Percentiles rank a stretch among this genome's conserved stretches.
These are phyloP conservation scores for Aphodius sticticus DNA, from an alignment of 2,888 invertebrate species.

Conservation along the genomic window DNA sequence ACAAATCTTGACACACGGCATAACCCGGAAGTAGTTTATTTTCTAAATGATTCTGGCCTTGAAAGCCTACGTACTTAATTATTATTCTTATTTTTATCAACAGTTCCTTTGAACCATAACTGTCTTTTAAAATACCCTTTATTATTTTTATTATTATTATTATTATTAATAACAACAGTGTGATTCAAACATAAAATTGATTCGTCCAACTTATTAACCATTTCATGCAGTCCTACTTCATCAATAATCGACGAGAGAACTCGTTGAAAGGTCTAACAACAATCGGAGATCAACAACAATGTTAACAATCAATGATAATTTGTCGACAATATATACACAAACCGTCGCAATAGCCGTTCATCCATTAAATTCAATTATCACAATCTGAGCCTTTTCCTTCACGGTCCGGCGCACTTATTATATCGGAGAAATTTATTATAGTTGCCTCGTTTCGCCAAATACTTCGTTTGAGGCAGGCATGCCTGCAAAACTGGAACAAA, in stretches of 20 bases:
- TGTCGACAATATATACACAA: conserved; percentile 15
- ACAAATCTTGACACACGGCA: too few species aligned
- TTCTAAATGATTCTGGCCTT: too few species aligned
- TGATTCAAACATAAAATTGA: too few species aligned
- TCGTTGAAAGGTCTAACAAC: neutral
- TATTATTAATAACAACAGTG: too few species aligned
- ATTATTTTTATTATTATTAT: too few species aligned
- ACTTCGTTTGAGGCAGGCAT: neutral
- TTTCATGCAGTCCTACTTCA: too few species aligned
- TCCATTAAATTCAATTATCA: conserved; percentile 21
- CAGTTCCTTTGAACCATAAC: too few species aligned
- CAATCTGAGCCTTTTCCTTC: conserved; percentile 6
- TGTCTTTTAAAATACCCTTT: too few species aligned
- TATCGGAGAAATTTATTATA: conserved; percentile 7
- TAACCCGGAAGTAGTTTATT: too few species aligned
- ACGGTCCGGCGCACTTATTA: conserved; percentile 6
- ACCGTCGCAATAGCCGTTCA: conserved; percentile 9
- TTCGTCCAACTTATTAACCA: too few species aligned
- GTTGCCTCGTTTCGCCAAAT: neutral
- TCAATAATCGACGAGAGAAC: neutral
- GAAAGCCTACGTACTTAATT: too few species aligned
- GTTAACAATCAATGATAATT: conserved; percentile 8
- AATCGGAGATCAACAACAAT: neutral
- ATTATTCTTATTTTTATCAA: too few species aligned
- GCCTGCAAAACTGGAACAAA: conserved; percentile 1